These are phyloP conservation scores for Naja naja DNA, from an alignment of 2,113 vertebrate species.

Conservation along the genomic window DNA sequence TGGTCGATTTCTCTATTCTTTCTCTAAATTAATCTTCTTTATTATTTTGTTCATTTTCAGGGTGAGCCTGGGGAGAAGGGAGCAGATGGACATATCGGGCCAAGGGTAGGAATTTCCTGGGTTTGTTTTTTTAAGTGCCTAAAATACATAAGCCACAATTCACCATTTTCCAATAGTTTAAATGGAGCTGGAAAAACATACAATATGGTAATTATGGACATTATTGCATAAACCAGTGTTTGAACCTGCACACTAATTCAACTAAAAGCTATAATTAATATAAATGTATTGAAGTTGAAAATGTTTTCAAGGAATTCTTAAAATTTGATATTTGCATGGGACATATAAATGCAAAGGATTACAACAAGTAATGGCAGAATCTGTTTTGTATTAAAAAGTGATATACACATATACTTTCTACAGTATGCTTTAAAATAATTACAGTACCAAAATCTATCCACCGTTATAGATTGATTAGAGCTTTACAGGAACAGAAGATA, in stretches of 20 bases:
- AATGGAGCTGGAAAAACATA: neutral
- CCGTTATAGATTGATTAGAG: neutral
- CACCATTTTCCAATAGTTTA: neutral
- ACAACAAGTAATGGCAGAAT: neutral
- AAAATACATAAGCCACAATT: neutral
- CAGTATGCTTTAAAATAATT: neutral
- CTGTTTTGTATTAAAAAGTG: neutral
- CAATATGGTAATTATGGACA: slow-evolving; percentile 1
- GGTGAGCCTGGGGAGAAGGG: slow-evolving; percentile 83
- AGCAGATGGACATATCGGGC: slow-evolving; percentile 62
- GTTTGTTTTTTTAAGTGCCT: neutral
- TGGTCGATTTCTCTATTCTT: neutral
- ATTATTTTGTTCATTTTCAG: slow-evolving; percentile 64
- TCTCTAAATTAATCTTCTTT: neutral
- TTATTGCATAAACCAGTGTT: neutral
- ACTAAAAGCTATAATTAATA: neutral
- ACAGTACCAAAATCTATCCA: neutral
- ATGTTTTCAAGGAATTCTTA: neutral
- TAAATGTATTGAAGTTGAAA: neutral
- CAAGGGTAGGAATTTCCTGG: slow-evolving; percentile 62
- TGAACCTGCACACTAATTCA: neutral
- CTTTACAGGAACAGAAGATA: neutral
- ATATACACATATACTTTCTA: neutral
- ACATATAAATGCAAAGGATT: neutral
- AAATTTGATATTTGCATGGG: neutral